Percentiles rank a stretch among this genome's conserved stretches.
Evolutionary conservation across 2,797 vertebrate species (phyloP).

Genomic region (Sphaeramia orbicularis): DNA sequence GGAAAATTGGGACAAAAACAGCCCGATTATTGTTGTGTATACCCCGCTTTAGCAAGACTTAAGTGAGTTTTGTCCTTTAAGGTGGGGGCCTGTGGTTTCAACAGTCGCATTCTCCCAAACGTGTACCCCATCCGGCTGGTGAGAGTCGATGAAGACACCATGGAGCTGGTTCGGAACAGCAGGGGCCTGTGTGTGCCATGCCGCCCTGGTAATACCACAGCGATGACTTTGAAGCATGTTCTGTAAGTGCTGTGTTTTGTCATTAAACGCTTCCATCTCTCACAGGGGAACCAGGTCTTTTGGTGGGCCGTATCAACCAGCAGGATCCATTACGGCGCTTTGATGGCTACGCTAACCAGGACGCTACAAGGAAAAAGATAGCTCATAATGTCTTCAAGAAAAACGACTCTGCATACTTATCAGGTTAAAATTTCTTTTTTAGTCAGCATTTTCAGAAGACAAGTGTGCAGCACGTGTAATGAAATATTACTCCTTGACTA

Average conservation of each 20-base stretch:
- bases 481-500: no score
- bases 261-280: conserved; percentile 4
- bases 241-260: not conserved
- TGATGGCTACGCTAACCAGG: conserved; percentile 91
- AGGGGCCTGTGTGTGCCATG: conserved; percentile 90
- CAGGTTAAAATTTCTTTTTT: conserved; percentile 79
- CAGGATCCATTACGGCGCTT: conserved; percentile 91
- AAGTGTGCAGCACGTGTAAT: no score
- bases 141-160: conserved; percentile 91
- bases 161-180: conserved; percentile 89
- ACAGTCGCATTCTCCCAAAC: conserved; percentile 91
- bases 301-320: conserved; percentile 92
- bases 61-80: conserved; percentile 49
- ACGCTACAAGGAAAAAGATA: conserved; percentile 92
- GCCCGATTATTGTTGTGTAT: no score
- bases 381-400: conserved; percentile 89
- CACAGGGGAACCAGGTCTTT: conserved; percentile 90
- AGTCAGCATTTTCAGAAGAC: not conserved
- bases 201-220: conserved; percentile 81
- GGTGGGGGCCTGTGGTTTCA: conserved; percentile 95
- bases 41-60: no score
- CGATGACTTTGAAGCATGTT: not conserved
- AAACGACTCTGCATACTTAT: conserved; percentile 92
- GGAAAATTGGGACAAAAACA: no score
- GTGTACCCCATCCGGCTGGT: conserved; percentile 92